Evolutionary conservation across 1,140 invertebrate genomes (phyloP), one percentile per base, ranked within the genome.

Genomic region (Zophobas morio): DNA sequence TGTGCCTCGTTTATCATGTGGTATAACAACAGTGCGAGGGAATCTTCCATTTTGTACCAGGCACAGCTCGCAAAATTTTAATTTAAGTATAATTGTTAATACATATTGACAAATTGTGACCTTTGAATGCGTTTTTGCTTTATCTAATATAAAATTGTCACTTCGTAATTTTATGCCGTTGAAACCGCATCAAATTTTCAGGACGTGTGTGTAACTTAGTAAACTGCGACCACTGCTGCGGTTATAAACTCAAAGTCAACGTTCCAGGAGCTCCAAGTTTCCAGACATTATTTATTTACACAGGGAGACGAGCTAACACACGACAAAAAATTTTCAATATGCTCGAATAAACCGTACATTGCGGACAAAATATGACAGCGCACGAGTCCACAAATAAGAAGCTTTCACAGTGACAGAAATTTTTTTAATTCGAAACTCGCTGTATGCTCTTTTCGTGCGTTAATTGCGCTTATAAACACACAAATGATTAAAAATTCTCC

Each of bases 201-300:
- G 35, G 39, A 66, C 35, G 60, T 37, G 20, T 42, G 40, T 39
- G 37, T 33, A 42, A 42, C 60, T 66, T 42, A 5, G 60, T n/a
- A 20, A 46, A 42, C 42, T 63, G 57, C 57, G 57, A 63, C 42
- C 42, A 42, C 8, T 8, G n/a, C 42, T 37, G 2, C 6, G 49
- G 49, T 51, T 51, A 4, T 51, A 51, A 51, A 51, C 49, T 51
- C 6, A 20, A 4, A 51, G 49, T 32, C 20, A 66, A 66, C 60
- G 37, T 37, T 42, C 60, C 60, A 66, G 42, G 37, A 37, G 37
- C n/a, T 42, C 60, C 60, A 66, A 66, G 37, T 66, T 42, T 46
- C 60, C 60, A 66, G 60, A 66, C 60, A 66, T 66, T 66, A 66
- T 66, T 66, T 66, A 66, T 66, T 66, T 66, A 66, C 6, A 66